These are phyloP conservation scores for Propsilocerus akamusi DNA, from an alignment of 1,140 invertebrate genomes.

Conservation along the genomic window DNA sequence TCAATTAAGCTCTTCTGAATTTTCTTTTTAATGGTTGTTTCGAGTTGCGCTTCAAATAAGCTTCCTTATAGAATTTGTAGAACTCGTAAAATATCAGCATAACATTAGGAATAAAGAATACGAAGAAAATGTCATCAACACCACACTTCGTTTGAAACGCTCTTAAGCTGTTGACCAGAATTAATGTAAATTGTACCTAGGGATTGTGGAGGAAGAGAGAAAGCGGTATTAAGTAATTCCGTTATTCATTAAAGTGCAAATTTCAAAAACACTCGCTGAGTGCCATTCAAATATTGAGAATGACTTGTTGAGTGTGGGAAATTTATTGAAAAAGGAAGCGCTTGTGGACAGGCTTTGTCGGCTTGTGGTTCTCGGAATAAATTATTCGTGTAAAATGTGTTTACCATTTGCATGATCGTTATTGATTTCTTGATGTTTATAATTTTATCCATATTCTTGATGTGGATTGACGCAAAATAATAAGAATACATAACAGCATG, in stretches of 20 bases:
- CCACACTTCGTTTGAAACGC: conserved; percentile 32
- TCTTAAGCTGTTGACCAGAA: conserved; percentile 32
- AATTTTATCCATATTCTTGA: conserved; percentile 14
- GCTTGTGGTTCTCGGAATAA: not conserved
- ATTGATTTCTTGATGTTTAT: conserved; percentile 22
- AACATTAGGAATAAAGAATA: conserved; percentile 38
- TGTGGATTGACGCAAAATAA: conserved; percentile 1
- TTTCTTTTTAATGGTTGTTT: not conserved
- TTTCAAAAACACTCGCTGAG: too few relatives aligned
- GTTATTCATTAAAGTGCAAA: too few relatives aligned
- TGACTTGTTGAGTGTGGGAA: too few relatives aligned
- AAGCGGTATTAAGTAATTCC: not conserved
- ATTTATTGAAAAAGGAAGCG: too few relatives aligned
- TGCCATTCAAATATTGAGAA: too few relatives aligned
- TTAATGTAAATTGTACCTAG: conserved; percentile 43
- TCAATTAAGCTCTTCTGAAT: not conserved
- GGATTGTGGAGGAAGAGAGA: conserved; percentile 14
- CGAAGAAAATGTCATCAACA: conserved; percentile 27
- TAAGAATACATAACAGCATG: conserved; percentile 6
- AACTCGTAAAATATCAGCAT: conserved; percentile 48
- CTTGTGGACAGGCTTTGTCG: too few relatives aligned
- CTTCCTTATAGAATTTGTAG: conserved; percentile 40
- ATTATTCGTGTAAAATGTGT: not conserved
- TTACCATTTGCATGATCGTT: conserved; percentile 25
- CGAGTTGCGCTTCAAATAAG: conserved; percentile 21